Percentiles rank a stretch among this genome's conserved stretches.
These are phyloP conservation scores for Hyperoplus immaculatus DNA, from an alignment of 2,797 vertebrate species.

Conservation along the genomic window DNA sequence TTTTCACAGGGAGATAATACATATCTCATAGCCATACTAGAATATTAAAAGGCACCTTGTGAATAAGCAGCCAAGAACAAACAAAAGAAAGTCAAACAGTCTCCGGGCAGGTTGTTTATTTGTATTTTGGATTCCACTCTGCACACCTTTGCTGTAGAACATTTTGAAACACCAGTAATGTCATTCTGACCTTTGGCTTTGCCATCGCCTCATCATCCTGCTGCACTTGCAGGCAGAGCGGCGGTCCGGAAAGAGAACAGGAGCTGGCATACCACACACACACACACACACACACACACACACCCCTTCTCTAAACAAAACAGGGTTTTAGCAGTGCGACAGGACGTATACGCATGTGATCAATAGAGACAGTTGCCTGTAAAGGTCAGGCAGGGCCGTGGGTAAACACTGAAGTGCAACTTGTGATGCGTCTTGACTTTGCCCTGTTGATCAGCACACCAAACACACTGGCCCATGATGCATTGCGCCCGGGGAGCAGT, in stretches of 20 bases:
- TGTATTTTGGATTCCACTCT: constrained; percentile 16
- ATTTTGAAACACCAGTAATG: constrained; percentile 43
- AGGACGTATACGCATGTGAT: constrained; percentile 49
- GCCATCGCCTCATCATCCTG: constrained; percentile 28
- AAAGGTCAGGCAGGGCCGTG: constrained; percentile 68
- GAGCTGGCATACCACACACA: constrained; percentile 58
- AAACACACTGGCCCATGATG: not conserved
- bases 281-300: too few relatives aligned
- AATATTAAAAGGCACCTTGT: not conserved
- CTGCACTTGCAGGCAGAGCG: constrained; percentile 32
- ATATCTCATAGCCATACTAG: not conserved
- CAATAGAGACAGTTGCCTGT: constrained; percentile 73
- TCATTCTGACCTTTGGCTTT: constrained; percentile 68
- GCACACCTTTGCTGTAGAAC: constrained; percentile 31
- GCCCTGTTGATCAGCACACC: constrained; percentile 50
- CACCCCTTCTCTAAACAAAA: constrained; percentile 35
- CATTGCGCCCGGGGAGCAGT: constrained; percentile 44
- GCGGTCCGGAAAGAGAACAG: constrained; percentile 39
- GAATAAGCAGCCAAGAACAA: not conserved
- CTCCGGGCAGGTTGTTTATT: not conserved
- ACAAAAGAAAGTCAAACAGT: too few relatives aligned
- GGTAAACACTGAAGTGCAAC: constrained; percentile 65
- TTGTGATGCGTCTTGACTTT: constrained; percentile 58
- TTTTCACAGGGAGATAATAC: not conserved
- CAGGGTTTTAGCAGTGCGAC: constrained; percentile 35